A percentile compares a stretch with the other conserved stretches of the same genome.
Conservation (phyloP, 2,888 invertebrate genomes). For the Calliscelio sp. region DNA sequence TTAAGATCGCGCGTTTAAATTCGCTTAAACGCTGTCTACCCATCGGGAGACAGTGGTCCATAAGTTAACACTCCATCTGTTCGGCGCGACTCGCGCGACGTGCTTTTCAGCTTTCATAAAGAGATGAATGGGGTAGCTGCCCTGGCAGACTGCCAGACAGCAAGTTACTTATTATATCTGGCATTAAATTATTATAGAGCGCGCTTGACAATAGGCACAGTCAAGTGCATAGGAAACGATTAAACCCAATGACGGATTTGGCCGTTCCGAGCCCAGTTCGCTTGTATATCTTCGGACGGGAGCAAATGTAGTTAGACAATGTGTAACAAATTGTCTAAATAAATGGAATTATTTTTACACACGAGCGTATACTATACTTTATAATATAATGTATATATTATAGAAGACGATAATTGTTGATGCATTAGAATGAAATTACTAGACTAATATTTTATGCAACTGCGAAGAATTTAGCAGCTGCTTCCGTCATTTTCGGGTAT, state of each 20-base stretch:
- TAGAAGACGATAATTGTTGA: too few species aligned
- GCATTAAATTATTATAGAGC: constrained; percentile 86
- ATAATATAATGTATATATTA: too few species aligned
- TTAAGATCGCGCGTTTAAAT: constrained; percentile 82
- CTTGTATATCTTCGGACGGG: constrained; percentile 65
- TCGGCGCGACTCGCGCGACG: constrained; percentile 74
- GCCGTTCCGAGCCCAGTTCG: constrained; percentile 39
- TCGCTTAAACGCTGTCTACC: constrained; percentile 72
- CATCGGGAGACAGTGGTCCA: constrained; percentile 81
- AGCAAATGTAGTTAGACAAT: constrained; percentile 62
- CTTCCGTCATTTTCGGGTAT: too few species aligned
- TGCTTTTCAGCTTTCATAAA: constrained; percentile 84
- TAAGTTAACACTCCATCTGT: constrained; percentile 83
- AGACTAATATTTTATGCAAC: too few species aligned
- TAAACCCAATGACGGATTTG: constrained; percentile 83
- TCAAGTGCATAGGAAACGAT: constrained; percentile 86
- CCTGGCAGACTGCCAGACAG: constrained; percentile 85
- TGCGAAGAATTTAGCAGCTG: too few species aligned
- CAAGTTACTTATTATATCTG: constrained; percentile 86
- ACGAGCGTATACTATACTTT: too few species aligned
- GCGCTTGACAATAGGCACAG: constrained; percentile 84
- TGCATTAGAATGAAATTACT: too few species aligned
- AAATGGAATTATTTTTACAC: constrained; percentile 52
- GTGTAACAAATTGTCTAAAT: constrained; percentile 44
- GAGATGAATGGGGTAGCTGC: constrained; percentile 84